Conservation (phyloP, 37 sponge, comb jelly and placozoan genomes). For the Diacarnus erythraeanus region DNA sequence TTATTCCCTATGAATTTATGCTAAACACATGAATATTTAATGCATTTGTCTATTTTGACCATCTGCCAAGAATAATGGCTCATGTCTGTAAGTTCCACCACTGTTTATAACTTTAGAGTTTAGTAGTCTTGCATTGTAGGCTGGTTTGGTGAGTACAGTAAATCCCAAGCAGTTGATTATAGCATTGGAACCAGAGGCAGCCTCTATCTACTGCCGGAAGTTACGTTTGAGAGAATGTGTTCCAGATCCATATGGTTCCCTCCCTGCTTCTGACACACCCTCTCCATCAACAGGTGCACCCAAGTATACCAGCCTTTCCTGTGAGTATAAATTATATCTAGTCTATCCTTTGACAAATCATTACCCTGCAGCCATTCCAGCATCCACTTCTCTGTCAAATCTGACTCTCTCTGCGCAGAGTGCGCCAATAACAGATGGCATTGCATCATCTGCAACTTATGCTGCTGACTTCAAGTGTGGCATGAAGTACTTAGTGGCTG, state of each 20-base stretch:
- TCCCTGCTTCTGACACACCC: conserved; percentile 29
- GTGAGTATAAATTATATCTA: neutral
- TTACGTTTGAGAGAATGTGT: conserved; percentile 46
- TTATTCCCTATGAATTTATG: neutral
- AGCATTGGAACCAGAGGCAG: conserved; percentile 82
- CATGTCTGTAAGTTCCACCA: neutral
- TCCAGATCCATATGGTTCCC: conserved; percentile 18
- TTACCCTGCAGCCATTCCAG: neutral
- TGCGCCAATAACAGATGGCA: neutral
- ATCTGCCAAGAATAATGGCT: neutral
- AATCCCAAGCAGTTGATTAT: conserved; percentile 58
- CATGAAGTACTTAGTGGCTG: conserved; percentile 66
- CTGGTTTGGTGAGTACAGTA: conserved; percentile 53
- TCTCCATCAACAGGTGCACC: conserved; percentile 56
- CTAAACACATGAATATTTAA: neutral
- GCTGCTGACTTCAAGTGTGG: conserved; percentile 42
- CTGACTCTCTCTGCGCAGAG: neutral
- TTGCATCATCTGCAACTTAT: neutral
- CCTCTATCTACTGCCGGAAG: conserved; percentile 62
- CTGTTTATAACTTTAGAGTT: too few relatives aligned
- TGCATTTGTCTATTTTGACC: neutral
- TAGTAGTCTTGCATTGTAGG: too few relatives aligned
- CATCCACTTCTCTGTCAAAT: neutral
- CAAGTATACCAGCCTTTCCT: neutral
- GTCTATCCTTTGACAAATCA: neutral